Evolutionary conservation across 2,888 invertebrate species (phyloP).

Genomic region (Halictus ligatus): DNA sequence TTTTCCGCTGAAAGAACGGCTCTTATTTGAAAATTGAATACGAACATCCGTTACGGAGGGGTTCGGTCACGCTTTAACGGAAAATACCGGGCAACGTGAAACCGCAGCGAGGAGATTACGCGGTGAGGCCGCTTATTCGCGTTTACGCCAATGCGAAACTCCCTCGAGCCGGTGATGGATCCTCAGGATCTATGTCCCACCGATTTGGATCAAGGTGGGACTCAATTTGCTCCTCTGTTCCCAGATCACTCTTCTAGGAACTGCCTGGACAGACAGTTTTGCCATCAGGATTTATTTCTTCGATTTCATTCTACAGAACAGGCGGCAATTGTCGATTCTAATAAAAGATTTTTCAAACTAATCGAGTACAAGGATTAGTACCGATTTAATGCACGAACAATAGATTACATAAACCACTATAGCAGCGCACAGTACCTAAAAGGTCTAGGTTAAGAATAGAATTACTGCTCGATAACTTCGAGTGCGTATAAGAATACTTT

Average conservation of each 20-base stretch:
- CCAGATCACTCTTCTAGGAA: conserved; percentile 58
- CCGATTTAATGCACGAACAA: neutral
- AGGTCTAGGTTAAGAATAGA: neutral
- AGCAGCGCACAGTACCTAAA: neutral
- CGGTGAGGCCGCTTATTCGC: conserved; percentile 76
- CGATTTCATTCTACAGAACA: neutral
- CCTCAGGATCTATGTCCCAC: conserved; percentile 32
- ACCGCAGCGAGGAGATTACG: conserved; percentile 76
- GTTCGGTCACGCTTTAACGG: conserved; percentile 68
- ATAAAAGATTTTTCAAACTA: neutral
- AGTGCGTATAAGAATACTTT: conserved; percentile 47
- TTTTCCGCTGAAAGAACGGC: conserved; percentile 46
- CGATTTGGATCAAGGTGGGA: conserved; percentile 72
- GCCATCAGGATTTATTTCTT: neutral
- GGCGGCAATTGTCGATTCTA: neutral
- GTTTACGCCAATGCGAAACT: conserved; percentile 71
- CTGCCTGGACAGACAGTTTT: conserved; percentile 27
- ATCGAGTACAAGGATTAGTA: neutral
- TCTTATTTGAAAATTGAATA: conserved; percentile 60
- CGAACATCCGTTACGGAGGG: conserved; percentile 60
- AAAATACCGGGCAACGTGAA: conserved; percentile 70
- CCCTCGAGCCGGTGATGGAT: conserved; percentile 45
- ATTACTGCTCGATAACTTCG: neutral
- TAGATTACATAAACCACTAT: too few species aligned
- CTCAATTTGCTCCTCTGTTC: conserved; percentile 64